phyloP scores from a whole-genome alignment of 53 echinoderm and acorn worm species.

The Crossaster papposus region DNA sequence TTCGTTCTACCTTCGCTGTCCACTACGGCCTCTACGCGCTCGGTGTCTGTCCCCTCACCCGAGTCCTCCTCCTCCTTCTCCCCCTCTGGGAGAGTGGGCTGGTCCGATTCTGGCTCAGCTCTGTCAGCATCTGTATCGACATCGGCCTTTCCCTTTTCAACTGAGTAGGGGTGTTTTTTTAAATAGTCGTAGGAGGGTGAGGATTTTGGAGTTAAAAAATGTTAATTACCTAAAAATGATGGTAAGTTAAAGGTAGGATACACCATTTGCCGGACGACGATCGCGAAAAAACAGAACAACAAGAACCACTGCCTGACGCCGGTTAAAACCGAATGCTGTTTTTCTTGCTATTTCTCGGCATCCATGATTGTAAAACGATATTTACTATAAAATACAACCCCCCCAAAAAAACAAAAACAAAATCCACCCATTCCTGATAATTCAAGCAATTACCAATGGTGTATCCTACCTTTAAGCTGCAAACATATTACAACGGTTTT shows the following conservation, averaged over 20 bases:
- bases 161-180: constrained; percentile 65
- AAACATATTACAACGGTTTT: too few relatives aligned
- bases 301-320: too few relatives aligned
- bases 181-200: constrained; percentile 17
- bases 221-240: background rate
- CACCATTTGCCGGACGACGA: too few relatives aligned
- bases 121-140: constrained; percentile 75
- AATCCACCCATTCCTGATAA: too few relatives aligned
- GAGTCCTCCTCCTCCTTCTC: constrained; percentile 58
- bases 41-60: constrained; percentile 53
- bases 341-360: too few relatives aligned
- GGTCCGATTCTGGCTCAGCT: constrained; percentile 54
- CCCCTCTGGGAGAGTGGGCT: constrained; percentile 47
- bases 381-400: too few relatives aligned
- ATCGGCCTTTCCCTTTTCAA: constrained; percentile 60
- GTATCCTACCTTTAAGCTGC: too few relatives aligned
- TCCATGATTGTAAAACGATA: too few relatives aligned
- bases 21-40: constrained; percentile 33
- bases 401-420: too few relatives aligned
- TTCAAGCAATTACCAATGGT: too few relatives aligned
- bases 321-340: too few relatives aligned
- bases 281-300: too few relatives aligned
- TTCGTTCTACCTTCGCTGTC: constrained; percentile 71
- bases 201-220: background rate
- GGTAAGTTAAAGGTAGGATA: background rate